Conservation (phyloP, 2,113 vertebrate genomes). For the Heptranchias perlo region DNA sequence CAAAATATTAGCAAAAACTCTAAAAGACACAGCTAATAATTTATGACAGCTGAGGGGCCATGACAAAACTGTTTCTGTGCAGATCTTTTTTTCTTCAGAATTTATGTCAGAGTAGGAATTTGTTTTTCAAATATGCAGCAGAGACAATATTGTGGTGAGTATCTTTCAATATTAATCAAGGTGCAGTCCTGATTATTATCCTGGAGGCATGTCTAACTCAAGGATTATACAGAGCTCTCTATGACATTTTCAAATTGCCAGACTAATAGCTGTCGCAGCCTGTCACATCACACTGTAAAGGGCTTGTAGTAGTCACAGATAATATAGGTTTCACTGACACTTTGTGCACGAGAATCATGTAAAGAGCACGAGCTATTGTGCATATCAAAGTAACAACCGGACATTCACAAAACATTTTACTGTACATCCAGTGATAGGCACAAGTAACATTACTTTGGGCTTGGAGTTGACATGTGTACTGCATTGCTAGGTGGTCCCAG, state of each 20-base stretch:
- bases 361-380: neutral
- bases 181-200: conserved; percentile 17
- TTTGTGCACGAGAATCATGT: neutral
- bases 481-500: neutral
- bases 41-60: neutral
- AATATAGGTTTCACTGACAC: neutral
- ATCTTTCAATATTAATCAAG: conserved; percentile 25
- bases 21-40: neutral
- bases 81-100: neutral
- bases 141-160: neutral
- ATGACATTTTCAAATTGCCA: conserved; percentile 31
- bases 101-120: neutral
- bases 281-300: conserved; percentile 26
- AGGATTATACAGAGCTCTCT: conserved; percentile 26
- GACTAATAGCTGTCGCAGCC: conserved; percentile 28
- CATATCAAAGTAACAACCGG: neutral
- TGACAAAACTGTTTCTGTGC: neutral
- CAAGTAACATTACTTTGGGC: neutral
- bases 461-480: neutral
- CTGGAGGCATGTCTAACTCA: conserved; percentile 28
- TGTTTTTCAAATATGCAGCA: neutral
- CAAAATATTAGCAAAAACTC: neutral
- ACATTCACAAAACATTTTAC: neutral
- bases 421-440: neutral
- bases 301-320: conserved; percentile 4